A percentile compares a stretch with the other conserved stretches of the same genome.
Evolutionary conservation across 2,113 vertebrate species (phyloP).

Genomic region (Coracopsis vasa): DNA sequence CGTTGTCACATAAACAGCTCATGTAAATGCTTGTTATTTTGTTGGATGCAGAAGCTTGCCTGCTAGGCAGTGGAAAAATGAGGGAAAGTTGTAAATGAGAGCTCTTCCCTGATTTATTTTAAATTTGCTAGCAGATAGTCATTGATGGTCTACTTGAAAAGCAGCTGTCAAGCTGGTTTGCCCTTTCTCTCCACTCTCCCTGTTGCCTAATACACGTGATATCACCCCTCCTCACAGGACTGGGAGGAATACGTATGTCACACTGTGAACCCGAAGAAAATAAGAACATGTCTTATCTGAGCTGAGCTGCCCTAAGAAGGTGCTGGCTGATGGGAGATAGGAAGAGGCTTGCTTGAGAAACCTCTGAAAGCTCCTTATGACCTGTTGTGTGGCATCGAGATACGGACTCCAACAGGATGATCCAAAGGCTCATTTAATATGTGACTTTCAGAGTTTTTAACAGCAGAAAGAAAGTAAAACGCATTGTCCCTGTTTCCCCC

Average conservation of each 20-base stretch:
- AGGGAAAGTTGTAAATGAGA: neutral
- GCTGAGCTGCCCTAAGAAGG: constrained; percentile 47
- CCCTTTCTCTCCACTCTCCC: neutral
- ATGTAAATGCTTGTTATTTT: constrained; percentile 17
- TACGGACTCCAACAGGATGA: neutral
- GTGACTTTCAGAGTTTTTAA: neutral
- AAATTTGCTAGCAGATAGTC: neutral
- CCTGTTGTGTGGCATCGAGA: neutral
- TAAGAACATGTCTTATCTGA: constrained; percentile 44
- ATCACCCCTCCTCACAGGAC: neutral
- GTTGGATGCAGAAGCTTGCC: neutral
- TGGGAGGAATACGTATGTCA: neutral
- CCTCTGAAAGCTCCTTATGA: constrained; percentile 35
- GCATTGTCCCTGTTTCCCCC: accelerated
- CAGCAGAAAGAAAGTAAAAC: neutral
- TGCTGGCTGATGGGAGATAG: constrained; percentile 63
- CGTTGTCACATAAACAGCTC: constrained; percentile 1
- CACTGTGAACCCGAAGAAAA: neutral
- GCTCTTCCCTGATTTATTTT: neutral
- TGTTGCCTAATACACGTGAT: neutral
- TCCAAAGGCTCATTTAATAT: neutral
- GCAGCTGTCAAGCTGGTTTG: constrained; percentile 12
- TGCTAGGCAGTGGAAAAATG: neutral
- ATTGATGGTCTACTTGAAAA: neutral
- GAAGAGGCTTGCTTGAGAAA: neutral